Base-by-base conservation (phyloP, 2,113 vertebrate genomes). In the Hiodon tergisus region DNA sequence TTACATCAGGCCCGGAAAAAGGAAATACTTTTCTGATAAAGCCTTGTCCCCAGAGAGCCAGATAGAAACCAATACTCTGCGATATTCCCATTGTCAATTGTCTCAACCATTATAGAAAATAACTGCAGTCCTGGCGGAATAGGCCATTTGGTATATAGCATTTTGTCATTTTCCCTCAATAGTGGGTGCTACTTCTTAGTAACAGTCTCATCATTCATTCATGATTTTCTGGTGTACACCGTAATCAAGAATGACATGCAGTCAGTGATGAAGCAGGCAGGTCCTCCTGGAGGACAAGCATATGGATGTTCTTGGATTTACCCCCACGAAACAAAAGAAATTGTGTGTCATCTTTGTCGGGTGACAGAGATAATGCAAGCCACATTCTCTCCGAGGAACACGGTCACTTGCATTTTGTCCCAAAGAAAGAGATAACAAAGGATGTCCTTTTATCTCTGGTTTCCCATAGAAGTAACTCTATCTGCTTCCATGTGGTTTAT, bases 161-260 rank as follows among this genome's bases (percentile, higher is more conserved):
- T 2, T 31, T 31, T 31, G 14, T 59, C 68, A 17, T n/a, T 59
- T 8, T 31, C 46, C 7, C 57, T 60, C 5, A 31, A 55, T 60
- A 10, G 31, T 1, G 61, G 53, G 31, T 7, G 1, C 13, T 59
- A 59, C 53, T 59, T 67, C 16, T 50, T 55, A 4, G 48, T 67
- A 48, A 67, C 50, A 66, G 53, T 7, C 73, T 74, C 62, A 75
- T 75, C 16, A 59, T 57, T 67, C 73, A 57, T 50, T 46, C 7
- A 13, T 47, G 54, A 54, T 63, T 63, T 63, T 16, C 63, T 58
- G 14, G 31, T 11, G 8, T 52, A 13, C 46, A 10, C 53, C 13
- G 72, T 67, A 67, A 74, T 55, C 62, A 67, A 47, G 62, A 67
- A 65, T 54, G 72, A 67, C 72, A 47, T 14, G n/a, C n/a, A 8